Conservation (phyloP, 2,113 vertebrate species). For the Gymnarchus niloticus region DNA sequence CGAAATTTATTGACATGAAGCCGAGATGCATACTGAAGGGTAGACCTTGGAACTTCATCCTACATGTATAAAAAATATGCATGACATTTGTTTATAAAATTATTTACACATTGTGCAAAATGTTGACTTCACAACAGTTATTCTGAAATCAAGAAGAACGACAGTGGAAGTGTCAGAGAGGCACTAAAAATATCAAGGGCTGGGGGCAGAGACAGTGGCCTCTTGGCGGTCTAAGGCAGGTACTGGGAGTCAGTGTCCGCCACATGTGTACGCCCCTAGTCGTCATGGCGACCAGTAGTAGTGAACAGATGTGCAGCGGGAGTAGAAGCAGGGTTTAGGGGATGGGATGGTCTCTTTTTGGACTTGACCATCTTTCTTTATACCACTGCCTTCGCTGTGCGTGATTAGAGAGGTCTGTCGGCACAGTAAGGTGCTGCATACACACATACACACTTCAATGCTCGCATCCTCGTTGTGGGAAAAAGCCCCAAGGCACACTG, state of each 20-base stretch:
- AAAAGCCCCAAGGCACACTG: too few species aligned
- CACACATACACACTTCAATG: too few species aligned
- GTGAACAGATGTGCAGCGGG: neutral
- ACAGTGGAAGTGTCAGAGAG: neutral
- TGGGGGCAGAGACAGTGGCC: too few species aligned
- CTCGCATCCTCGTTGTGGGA: neutral
- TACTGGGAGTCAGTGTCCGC: too few species aligned
- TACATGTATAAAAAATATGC: constrained; percentile 80
- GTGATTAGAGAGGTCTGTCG: neutral
- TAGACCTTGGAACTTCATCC: constrained; percentile 62
- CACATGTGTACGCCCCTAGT: too few species aligned
- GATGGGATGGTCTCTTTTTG: neutral
- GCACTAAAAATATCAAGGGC: neutral
- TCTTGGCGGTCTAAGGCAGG: too few species aligned
- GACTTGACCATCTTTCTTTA: neutral
- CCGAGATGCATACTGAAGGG: constrained; percentile 62
- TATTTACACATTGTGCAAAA: constrained; percentile 82
- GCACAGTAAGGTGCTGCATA: neutral
- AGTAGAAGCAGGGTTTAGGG: neutral
- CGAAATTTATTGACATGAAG: constrained; percentile 34
- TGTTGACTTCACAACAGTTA: constrained; percentile 63
- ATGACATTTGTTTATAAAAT: constrained; percentile 72
- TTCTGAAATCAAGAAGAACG: neutral
- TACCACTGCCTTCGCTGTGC: neutral
- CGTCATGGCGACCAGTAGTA: too few species aligned